Evolutionary conservation across 2,888 invertebrate species (phyloP).

Genomic region (Trichopria drosophilae): DNA sequence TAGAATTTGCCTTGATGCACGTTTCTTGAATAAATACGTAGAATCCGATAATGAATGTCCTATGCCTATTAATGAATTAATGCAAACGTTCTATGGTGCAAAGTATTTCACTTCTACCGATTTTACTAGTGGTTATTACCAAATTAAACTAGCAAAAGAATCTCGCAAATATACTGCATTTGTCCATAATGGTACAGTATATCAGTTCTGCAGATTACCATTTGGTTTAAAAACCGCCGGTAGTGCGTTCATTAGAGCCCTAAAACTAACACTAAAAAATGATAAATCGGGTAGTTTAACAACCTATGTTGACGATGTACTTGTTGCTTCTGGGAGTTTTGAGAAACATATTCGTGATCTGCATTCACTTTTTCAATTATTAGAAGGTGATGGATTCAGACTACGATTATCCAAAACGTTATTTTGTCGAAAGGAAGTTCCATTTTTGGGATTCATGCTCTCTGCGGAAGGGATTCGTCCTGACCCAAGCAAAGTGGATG

Average conservation of each 20-base stretch:
- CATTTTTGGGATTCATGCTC: constrained; percentile 11
- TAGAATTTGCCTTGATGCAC: constrained; percentile 39
- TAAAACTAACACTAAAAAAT: no score
- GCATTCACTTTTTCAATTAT: constrained; percentile 27
- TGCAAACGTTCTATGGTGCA: constrained; percentile 21
- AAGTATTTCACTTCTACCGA: constrained; percentile 30
- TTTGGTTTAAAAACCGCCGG: constrained; percentile 9
- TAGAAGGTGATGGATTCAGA: constrained; percentile 34
- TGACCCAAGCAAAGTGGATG: constrained; percentile 26
- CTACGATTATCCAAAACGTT: constrained; percentile 37
- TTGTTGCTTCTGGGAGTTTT: constrained; percentile 36
- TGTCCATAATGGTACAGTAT: background rate
- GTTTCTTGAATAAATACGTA: constrained; percentile 40
- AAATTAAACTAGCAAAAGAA: background rate
- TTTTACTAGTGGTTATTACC: constrained; percentile 31
- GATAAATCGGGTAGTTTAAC: constrained; percentile 34
- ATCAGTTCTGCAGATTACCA: background rate
- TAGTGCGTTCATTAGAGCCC: background rate
- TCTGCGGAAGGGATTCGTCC: constrained; percentile 1
- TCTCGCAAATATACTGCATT: constrained; percentile 14
- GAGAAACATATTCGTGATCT: constrained; percentile 33
- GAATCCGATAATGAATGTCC: constrained; percentile 37
- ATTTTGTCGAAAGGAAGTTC: constrained; percentile 25
- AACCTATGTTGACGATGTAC: constrained; percentile 44
- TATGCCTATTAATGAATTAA: constrained; percentile 25